Conservation (phyloP, 2,113 vertebrate species). For the Leucosticte australis region DNA sequence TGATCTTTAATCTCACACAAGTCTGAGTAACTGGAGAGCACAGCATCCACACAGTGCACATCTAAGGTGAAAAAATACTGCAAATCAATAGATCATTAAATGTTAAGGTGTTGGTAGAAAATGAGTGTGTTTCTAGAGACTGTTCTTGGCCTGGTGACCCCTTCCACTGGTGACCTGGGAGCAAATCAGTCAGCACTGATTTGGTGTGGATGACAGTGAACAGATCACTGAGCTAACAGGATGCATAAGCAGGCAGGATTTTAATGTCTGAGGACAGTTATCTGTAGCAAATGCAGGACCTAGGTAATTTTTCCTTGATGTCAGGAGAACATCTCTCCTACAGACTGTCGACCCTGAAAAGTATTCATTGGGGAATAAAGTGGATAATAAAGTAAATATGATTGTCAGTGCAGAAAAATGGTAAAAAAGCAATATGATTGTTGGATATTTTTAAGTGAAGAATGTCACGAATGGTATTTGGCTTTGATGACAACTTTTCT, state of each 20-base stretch:
- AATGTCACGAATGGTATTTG: not conserved
- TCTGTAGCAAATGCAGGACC: accelerated
- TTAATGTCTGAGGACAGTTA: not conserved
- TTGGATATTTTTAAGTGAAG: not conserved
- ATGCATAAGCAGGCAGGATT: not conserved
- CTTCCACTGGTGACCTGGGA: not conserved
- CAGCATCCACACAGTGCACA: not conserved
- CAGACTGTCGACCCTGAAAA: not conserved
- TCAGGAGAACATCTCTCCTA: not conserved
- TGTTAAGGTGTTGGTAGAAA: not conserved
- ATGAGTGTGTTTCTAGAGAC: not conserved
- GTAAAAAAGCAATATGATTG: not conserved
- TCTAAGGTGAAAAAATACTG: not conserved
- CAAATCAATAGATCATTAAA: not conserved
- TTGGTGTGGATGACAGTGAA: not conserved
- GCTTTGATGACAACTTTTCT: not conserved
- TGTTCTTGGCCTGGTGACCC: not conserved
- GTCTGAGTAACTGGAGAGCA: not conserved
- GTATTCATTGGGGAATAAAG: not conserved
- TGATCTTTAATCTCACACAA: not conserved
- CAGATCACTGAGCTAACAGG: not conserved
- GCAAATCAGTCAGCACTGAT: not conserved
- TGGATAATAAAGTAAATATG: not conserved
- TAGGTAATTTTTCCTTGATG: not conserved
- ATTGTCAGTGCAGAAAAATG: not conserved